Evolutionary conservation across 2,797 vertebrate genomes (phyloP).

Genomic region (Typhlichthys eigenmanni): DNA sequence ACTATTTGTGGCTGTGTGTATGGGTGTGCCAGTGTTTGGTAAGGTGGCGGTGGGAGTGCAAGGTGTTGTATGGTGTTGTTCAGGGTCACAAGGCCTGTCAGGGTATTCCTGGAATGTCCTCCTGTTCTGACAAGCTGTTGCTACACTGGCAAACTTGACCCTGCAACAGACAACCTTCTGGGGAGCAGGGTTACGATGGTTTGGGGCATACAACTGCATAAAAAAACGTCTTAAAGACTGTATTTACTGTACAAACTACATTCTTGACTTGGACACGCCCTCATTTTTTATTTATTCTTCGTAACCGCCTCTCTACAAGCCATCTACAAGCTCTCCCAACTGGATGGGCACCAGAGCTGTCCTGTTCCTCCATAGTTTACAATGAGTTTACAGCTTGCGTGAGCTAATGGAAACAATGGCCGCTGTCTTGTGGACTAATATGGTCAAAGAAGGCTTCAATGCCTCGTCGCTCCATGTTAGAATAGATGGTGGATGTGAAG

Average conservation of each 20-base stretch:
- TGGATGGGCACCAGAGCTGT: conserved; percentile 45
- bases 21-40: not conserved
- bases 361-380: conserved; percentile 48
- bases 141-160: conserved; percentile 65
- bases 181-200: conserved; percentile 23
- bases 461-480: conserved; percentile 51
- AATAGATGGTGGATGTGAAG: conserved; percentile 59
- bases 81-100: conserved; percentile 62
- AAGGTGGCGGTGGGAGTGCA: conserved; percentile 15
- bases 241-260: conserved; percentile 1
- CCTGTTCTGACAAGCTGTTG: conserved; percentile 69
- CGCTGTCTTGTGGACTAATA: conserved; percentile 69
- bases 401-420: conserved; percentile 69
- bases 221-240: conserved; percentile 10
- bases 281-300: not conserved
- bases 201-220: conserved; percentile 34
- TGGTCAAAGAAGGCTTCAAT: conserved; percentile 66
- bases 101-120: conserved; percentile 73
- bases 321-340: conserved; percentile 23
- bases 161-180: conserved; percentile 55
- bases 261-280: conserved; percentile 11
- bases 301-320: conserved; percentile 8
- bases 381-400: conserved; percentile 59
- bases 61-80: conserved; percentile 46
- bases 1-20: not conserved